Base-by-base conservation (phyloP, 2,888 invertebrate species). In the Dorcus hopei region DNA sequence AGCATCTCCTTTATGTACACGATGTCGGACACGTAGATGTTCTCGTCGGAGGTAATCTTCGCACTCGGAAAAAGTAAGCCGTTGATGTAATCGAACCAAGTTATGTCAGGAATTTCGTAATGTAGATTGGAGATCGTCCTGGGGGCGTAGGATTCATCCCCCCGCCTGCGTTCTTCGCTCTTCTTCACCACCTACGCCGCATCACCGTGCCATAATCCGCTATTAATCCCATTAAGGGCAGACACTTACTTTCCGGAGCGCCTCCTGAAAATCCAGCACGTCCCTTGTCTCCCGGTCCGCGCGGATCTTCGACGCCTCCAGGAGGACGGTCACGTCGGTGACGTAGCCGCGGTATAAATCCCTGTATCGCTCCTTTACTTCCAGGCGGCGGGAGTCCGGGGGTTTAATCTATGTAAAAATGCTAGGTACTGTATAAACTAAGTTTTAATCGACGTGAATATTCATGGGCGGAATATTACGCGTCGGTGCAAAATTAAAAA, bases 111-210 rank as follows among this genome's bases (percentile, higher is more conserved):
- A 71, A 81, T 82, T 66, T 79, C 76, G 52, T 74, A 71, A 63
- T 82, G 79, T 41, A 86, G 71, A 57, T 85, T 80, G 9, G 72
- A 72, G 38, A 85, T 70, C 3, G 80, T 80, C 77, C 80, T 81
- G 39, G 66, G 67, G 52, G 62, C 57, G 57, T 59, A 63, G 41
- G 58, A 49, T 14, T 65, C 49, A 14, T 61, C 50, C 14, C 49
- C 48, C 43, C 59, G 53, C 33, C 41, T 47, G 8, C 59, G 59
- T 16, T 56, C 55, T 39, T 59, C 59, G 49, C 59, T 59, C 11
- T 56, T 47, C 11, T 53, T 52, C 45, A 52, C 56, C 23, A 52
- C 56, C 59, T 59, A 33, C 16, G 39, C 45, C 52, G 47, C 33
- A 33, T 45, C 39, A 26, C 26, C 19, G 26, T 16, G 8, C 23